Percentiles rank a stretch among this genome's conserved stretches.
phyloP scores from a whole-genome alignment of 1,140 invertebrate genomes.

The Drosophila pallidifrons region DNA sequence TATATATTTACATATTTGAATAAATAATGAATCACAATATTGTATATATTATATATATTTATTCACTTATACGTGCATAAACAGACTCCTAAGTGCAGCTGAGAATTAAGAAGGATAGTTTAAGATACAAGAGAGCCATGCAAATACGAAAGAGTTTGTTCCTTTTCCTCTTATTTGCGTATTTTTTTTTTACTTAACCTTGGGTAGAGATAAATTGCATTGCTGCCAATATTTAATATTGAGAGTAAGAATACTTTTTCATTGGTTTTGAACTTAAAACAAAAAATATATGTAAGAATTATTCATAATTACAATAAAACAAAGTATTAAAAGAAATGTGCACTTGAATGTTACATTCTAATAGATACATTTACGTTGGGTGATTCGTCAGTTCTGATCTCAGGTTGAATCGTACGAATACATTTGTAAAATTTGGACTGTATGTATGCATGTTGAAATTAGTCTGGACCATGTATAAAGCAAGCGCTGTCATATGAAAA shows the following conservation, averaged over 20 bases:
- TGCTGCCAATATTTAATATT: slow-evolving; percentile 65
- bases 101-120: background rate
- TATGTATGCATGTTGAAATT: slow-evolving; percentile 1
- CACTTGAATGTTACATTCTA: slow-evolving; percentile 44
- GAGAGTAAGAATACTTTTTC: slow-evolving; percentile 77
- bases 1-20: slow-evolving; percentile 12
- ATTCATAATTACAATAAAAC: slow-evolving; percentile 32
- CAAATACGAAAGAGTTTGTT: slow-evolving; percentile 47
- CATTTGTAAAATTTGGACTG: background rate
- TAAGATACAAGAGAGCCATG: slow-evolving; percentile 43
- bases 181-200: slow-evolving; percentile 68
- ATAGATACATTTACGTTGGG: slow-evolving; percentile 31
- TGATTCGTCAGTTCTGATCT: slow-evolving; percentile 51
- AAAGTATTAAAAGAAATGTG: slow-evolving; percentile 53
- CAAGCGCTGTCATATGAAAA: slow-evolving; percentile 43
- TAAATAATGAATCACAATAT: slow-evolving; percentile 33
- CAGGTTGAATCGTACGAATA: background rate
- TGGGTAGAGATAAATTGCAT: slow-evolving; percentile 77
- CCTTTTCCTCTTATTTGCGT: slow-evolving; percentile 12
- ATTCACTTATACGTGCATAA: background rate
- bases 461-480: slow-evolving; percentile 50
- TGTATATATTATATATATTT: background rate
- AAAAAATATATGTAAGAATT: slow-evolving; percentile 50
- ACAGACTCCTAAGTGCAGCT: slow-evolving; percentile 48
- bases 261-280: slow-evolving; percentile 31